Base-by-base conservation (phyloP, 1,140 invertebrate genomes). In the roundworm (Caenorhabditis elegans) region DNA sequence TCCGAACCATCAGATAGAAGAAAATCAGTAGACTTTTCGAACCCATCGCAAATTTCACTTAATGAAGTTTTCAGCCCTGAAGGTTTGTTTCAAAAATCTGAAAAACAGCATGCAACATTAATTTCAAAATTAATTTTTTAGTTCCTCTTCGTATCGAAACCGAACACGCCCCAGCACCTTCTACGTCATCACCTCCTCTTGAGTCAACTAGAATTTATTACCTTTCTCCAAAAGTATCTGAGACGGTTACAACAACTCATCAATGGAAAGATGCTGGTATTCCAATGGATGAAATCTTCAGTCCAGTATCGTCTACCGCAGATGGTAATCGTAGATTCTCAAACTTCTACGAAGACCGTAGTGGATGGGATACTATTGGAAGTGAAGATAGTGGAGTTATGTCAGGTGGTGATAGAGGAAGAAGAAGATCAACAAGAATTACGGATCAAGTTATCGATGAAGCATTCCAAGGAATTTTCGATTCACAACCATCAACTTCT, bases 311-410 rank as follows among this genome's bases (percentile, higher is more conserved):
- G 28, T 39, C 60, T 2, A 39, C 34, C 5, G 22, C 31, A 3
- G 39, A 39, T 70, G 60, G 39, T 3, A 70, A 70, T 39, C 17
- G 34, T 22, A 70, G 34, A 36, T 39, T 70, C 34, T 70, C 60
- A 6, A 70, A 70, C n/a, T 70, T 70, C 34, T 70, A 70, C n/a
- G 60, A 70, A 39, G 60, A 70, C 17, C 60, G 60, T 1, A 70
- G 34, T 70, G 60, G 60, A 22, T 70, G 60, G 60, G 60, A 70
- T 28, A 70, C 60, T 10, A 70, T 70, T 43, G 34, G 60, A 70
- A 70, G 60, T 70, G 60, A 70, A n/a, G 60, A 70, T 70, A 70
- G 60, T 43, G 60, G 60, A 70, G 60, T 70, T 4, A 70, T 70
- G 34, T 70, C 60, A 22, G 60, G 60, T 43, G 60, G 60, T 39